Evolutionary conservation across 2,797 vertebrate species (phyloP).

Genomic region (Pteronotus mesoamericanus): DNA sequence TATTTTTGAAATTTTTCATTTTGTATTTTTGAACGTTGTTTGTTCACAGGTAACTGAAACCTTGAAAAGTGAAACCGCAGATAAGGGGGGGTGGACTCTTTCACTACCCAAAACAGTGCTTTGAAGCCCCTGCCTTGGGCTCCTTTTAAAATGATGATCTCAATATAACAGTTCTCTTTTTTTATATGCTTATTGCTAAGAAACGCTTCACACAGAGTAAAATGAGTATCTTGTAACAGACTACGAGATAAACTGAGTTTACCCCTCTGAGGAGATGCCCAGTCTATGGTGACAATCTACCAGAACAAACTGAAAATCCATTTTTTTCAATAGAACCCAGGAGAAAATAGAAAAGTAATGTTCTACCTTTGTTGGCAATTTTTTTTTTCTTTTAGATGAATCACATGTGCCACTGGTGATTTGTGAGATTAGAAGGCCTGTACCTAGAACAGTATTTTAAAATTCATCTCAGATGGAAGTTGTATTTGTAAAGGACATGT

Average conservation of each 20-base stretch:
- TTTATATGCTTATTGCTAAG: not conserved
- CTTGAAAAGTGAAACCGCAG: not conserved
- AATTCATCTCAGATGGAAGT: not conserved
- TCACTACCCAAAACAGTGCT: not conserved
- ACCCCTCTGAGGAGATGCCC: not conserved
- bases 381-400: not conserved
- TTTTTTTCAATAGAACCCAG: not conserved
- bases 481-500: not conserved
- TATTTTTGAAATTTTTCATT: too few relatives aligned
- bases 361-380: not conserved
- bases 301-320: not conserved
- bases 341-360: not conserved
- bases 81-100: not conserved
- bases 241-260: not conserved
- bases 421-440: not conserved
- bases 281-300: not conserved
- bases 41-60: not conserved
- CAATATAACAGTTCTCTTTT: not conserved
- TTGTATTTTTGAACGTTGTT: not conserved
- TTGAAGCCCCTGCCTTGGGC: not conserved
- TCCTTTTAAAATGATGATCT: not conserved
- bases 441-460: not conserved
- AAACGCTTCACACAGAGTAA: not conserved
- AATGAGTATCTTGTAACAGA: not conserved
- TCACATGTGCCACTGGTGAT: not conserved